phyloP scores from a whole-genome alignment of 2,113 vertebrate genomes.

The Xenopus borealis region DNA sequence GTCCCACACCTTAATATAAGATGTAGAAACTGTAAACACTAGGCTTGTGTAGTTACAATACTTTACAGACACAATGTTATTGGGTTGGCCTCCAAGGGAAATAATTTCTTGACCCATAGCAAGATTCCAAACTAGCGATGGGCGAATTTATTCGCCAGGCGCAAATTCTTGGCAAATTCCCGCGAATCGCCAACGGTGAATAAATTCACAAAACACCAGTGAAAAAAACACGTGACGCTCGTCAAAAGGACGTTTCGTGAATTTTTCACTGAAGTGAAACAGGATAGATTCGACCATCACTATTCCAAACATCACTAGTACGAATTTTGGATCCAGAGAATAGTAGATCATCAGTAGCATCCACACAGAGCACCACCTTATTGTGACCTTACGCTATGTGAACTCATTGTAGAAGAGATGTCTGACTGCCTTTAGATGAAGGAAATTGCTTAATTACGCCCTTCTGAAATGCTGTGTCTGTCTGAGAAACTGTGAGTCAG shows the following conservation, averaged over 20 bases:
- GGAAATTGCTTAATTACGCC: conserved; percentile 86
- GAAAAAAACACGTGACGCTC: too few species aligned
- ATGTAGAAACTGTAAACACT: conserved; percentile 93
- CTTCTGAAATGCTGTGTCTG: conserved; percentile 67
- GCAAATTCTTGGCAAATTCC: too few species aligned
- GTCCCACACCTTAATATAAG: conserved; percentile 97
- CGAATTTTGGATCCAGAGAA: conserved; percentile 98
- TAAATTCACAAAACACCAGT: too few species aligned
- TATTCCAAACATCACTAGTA: too few species aligned
- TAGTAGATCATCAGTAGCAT: conserved; percentile 92
- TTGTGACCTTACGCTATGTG: conserved; percentile 89
- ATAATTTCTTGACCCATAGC: conserved; percentile 98
- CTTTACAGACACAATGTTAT: conserved; percentile 89
- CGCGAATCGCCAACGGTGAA: too few species aligned
- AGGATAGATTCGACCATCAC: too few species aligned
- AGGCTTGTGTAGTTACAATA: conserved; percentile 88
- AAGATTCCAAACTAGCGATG: conserved; percentile 82
- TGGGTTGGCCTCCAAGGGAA: conserved; percentile 80
- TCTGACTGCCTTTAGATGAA: conserved; percentile 64
- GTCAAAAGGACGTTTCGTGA: too few species aligned
- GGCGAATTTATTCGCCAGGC: too few species aligned
- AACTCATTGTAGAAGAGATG: conserved; percentile 75
- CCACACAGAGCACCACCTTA: conserved; percentile 90
- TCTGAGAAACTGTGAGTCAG: conserved; percentile 73
- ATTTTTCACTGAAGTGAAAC: too few species aligned